Base-by-base conservation (phyloP, 2,888 invertebrate genomes). In the Melieria omissa region DNA sequence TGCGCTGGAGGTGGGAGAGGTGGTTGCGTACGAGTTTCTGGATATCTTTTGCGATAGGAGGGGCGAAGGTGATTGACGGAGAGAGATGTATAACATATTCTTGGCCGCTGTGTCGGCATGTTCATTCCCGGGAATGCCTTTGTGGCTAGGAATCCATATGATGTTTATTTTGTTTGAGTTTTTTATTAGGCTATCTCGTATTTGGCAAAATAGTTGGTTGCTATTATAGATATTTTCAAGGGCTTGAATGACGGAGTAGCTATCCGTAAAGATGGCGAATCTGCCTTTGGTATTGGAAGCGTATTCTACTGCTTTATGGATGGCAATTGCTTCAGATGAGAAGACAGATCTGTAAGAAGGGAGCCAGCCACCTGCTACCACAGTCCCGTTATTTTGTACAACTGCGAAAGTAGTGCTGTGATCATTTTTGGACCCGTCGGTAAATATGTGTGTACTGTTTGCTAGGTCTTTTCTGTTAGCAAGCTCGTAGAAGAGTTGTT, bases 211-310 rank as follows among this genome's bases (percentile, higher is more conserved):
- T 4, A 73, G 55, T 5, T 69, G 66, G 10, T 55, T 45, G 57
- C 54, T 61, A 16, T 73, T 69, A 44, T 62, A 71, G 5, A 47
- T 44, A 54, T 73, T 75, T 9, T 46, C 14, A 4, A 73, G 46
- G 10, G 65, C 73, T 63, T 71, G 68, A 9, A 74, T 52, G 0
- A 65, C 49, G 41, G 74, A 74, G 12, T 61, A 66, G 14, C 69
- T 74, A 64, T 73, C 74, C 42, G 72, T 63, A 47, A 71, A 74
- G 69, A 74, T 72, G 8, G 65, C 45, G 47, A 29, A 61, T 75
- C 72, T 75, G 4, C 71, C 65, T 41, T 49, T 46, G 14, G 8
- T 46, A 14, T 45, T 52, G 6, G 46, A 61, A 9, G 60, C 57
- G 44, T 14, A 42, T 8, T 58, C 52, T 12, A 60, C 42, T 2